Base-by-base conservation (phyloP, 2,113 vertebrate species). In the Orthochromis indermauri region DNA sequence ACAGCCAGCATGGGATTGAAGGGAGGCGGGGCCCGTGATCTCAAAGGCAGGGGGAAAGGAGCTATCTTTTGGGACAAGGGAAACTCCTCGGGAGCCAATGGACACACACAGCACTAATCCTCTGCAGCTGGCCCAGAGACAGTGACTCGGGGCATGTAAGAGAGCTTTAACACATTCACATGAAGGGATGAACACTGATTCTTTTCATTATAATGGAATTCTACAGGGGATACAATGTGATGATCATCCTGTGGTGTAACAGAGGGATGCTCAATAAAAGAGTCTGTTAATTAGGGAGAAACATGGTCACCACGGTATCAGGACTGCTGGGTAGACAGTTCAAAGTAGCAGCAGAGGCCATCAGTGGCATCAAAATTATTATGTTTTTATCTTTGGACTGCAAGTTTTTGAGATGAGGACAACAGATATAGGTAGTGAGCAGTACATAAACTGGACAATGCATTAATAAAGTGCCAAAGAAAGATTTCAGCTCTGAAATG, bases 91-190 rank as follows among this genome's bases (percentile, higher is more conserved):
- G 91, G 93, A 94, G 94, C 84, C 94, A 47, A 87, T 86, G 89
- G 94, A 93, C 91, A 90, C 90, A 95, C 95, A 92, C 89, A 85
- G 95, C 90, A 96, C 94, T 97, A 98, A 97, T 97, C 95, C 96
- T 95, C 94, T 91, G 93, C 96, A 97, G 96, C 96, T 97, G 96
- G 94, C 71, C 95, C 51, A 85, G 82, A 89, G 89, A 94, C 91
- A 95, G 87, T 92, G 92, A 92, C 87, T 84, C 24, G 73, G 91
- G 91, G 89, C 93, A 90, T 88, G 93, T 94, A 94, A 91, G 92
- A 90, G 91, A 95, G 92, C 71, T 94, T 95, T 94, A 93, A 94
- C 94, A 35, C 88, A 95, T 95, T 95, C 94, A 94, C 91, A 95
- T 93, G 94, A 93, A 91, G 92, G 91, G 93, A 94, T 59, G 93